Percentiles rank a stretch among this genome's conserved stretches.
phyloP scores from a whole-genome alignment of 2,797 vertebrate species.

The Podarcis lilfordi region DNA sequence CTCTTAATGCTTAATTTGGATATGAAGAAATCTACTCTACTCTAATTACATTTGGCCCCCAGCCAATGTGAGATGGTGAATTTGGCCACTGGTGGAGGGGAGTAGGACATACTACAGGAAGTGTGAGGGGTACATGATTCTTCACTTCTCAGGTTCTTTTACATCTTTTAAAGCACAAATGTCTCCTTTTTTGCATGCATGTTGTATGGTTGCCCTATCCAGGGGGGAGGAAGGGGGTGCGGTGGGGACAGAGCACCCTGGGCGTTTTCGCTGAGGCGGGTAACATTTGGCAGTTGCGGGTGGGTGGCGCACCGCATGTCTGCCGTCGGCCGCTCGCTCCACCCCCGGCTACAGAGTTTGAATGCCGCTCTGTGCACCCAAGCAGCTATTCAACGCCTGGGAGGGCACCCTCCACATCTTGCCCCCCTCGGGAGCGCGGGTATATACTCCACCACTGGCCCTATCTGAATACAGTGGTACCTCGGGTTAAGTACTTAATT shows the following conservation, averaged over 20 bases:
- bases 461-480: not conserved
- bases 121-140: not conserved
- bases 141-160: not conserved
- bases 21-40: not conserved
- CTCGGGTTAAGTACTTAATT: too few relatives aligned
- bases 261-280: too few relatives aligned
- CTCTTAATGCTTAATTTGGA: not conserved
- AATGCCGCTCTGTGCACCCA: too few relatives aligned
- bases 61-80: not conserved
- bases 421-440: too few relatives aligned
- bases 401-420: too few relatives aligned
- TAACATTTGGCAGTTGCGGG: too few relatives aligned
- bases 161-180: not conserved
- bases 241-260: too few relatives aligned
- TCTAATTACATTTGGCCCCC: not conserved
- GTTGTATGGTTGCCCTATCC: not conserved
- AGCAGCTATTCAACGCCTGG: too few relatives aligned
- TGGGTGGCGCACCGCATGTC: too few relatives aligned
- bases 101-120: not conserved
- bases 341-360: too few relatives aligned
- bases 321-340: fast-evolving
- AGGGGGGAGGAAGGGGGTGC: too few relatives aligned
- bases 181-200: not conserved
- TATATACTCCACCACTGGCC: too few relatives aligned
- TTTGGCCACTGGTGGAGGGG: not conserved